Evolutionary conservation across 2,888 invertebrate species (phyloP), one percentile per base, ranked within the genome.

Genomic region (Ectemnius lituratus): DNA sequence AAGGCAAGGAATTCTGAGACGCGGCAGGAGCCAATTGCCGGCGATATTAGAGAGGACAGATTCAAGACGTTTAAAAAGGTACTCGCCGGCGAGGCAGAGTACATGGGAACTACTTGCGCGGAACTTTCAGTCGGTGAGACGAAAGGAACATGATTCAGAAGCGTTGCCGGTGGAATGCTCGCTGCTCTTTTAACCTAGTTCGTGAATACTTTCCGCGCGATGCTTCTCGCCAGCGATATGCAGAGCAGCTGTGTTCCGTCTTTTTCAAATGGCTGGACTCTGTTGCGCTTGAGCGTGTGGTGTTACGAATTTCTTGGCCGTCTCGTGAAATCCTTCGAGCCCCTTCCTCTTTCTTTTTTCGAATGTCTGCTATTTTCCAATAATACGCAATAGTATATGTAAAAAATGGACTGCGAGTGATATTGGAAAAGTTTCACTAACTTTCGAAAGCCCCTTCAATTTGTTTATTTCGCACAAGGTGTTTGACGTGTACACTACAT

Each of bases 101-200:
- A 52, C 3, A 14, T 52, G 52, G 23, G 8, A 37, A 52, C 16
- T 52, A 52, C n/a, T 52, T 37, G 37, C 52, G 52, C 3, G 52
- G 16, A 16, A 16, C 16, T 52, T 14, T 52, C 52, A 52, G 52
- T 14, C 52, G 4, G 52, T 16, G 52, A 16, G 6, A 52, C 52
- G 16, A 52, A 52, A 52, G 52, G n/a, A 52, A 52, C 52, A 52
- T 14, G 52, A 52, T 52, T 52, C 14, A 52, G 37, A 14, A 52
- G 16, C 3, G 16, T 6, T n/a, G 52, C 14, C n/a, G 52, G 52
- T 11, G 52, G n/a, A 52, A 52, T 52, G 52, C 52, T 16, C 52
- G n/a, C 52, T 16, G 14, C 16, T 52, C 52, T 52, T 52, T 52
- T 52, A 52, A 52, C 52, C 52, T 2, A 52, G n/a, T 52, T 52